Base-by-base conservation (phyloP, 2,797 vertebrate species). In the Podarcis siculus region DNA sequence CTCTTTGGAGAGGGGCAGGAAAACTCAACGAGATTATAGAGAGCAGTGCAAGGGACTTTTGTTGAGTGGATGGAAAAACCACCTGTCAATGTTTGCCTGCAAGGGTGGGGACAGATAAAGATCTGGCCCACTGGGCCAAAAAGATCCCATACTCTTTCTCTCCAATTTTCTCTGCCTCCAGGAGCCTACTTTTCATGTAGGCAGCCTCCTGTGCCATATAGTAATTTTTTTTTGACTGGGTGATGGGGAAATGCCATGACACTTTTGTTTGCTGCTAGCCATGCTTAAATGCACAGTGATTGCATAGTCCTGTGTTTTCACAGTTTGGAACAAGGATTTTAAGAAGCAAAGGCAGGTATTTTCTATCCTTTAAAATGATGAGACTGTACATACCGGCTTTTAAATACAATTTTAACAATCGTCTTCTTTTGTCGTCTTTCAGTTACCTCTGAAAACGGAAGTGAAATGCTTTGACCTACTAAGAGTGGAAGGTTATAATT, bases 401-500 rank as follows among this genome's bases (percentile, higher is more conserved):
- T 64, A 19, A 64, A 19, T 64, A 64, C 21, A 19, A 64, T 64
- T 64, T 64, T 23, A 64, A 23, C 21, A 64, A 64, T 19, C 12
- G 25, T 78, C 61, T 81, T 19, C 88, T 82, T 94, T 87, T 67
- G 8, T 92, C 83, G 1, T 92, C 71, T 87, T 92, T 37, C 82
- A 97, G 97, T 86, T 94, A 82, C 5, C 72, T 8, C 4, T 85
- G 23, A 27, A 55, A 78, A 21, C 3, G 42, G 93, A 93, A 89
- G 92, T 96, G 4, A 96, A 82, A n/a, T 96, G 95, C 88, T 95
- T 97, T 67, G 96, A 96, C 93, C n/a, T 96, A 92, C 87, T 96
- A 58, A 94, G 93, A 92, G 4, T 9, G 45, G 95, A 96, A 95
- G 94, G 90, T 66, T 94, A 92, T 79, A 95, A 90, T 83, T 75